Evolutionary conservation across 2,113 vertebrate genomes (phyloP).

Genomic region (Elephantulus edwardii): DNA sequence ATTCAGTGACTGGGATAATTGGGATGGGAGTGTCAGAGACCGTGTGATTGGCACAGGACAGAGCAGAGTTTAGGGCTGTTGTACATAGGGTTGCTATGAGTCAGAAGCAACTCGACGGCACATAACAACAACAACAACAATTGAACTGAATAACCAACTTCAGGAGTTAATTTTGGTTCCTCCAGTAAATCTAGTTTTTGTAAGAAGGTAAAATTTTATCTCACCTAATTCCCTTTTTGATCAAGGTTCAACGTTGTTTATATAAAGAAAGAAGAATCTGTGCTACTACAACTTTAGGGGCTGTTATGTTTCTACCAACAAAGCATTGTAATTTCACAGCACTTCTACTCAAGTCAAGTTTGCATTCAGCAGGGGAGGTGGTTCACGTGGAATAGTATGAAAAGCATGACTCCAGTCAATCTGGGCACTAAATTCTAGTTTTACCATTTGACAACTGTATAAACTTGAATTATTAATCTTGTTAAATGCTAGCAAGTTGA

Average conservation of each 20-base stretch:
- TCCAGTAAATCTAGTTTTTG: not conserved
- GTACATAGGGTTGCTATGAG: too few relatives aligned
- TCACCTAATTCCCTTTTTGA: not conserved
- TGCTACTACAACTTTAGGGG: not conserved
- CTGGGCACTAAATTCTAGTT: not conserved
- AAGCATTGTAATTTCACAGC: conserved; percentile 48
- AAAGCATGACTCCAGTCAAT: not conserved
- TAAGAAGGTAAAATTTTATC: not conserved
- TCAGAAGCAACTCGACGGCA: too few relatives aligned
- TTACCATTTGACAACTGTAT: not conserved
- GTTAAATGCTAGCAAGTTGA: too few relatives aligned
- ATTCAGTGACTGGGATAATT: too few relatives aligned
- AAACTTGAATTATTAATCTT: too few relatives aligned
- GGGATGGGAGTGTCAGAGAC: too few relatives aligned
- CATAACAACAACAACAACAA: too few relatives aligned
- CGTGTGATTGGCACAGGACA: too few relatives aligned
- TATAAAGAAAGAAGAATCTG: not conserved
- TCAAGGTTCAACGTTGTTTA: not conserved
- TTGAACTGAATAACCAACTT: too few relatives aligned
- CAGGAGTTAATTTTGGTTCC: not conserved
- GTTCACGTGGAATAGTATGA: conserved; percentile 2
- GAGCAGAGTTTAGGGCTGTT: too few relatives aligned
- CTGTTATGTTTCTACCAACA: conserved; percentile 65
- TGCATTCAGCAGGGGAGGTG: not conserved
- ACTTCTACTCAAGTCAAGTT: not conserved